Evolutionary conservation across 2,888 invertebrate genomes (phyloP), one percentile per base, ranked within the genome.

Genomic region (Leucophenga maculata): DNA sequence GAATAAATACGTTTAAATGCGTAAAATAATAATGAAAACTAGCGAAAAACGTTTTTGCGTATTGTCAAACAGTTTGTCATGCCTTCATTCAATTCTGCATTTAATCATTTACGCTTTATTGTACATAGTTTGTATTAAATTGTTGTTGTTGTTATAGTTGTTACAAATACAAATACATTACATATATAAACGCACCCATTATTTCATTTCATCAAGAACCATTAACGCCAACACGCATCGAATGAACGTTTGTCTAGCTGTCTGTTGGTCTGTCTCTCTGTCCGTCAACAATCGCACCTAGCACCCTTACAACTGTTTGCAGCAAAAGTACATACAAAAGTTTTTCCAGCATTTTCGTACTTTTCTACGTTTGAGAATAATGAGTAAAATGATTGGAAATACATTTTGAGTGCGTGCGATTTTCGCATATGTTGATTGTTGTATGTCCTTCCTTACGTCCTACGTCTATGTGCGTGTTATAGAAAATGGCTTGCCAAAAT

Each of bases 151-250:
- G 70, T 44, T 69, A 69, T 74, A 72, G 68, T 66, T 68, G 26
- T 79, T 77, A 82, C 82, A 85, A 83, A 82, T 78, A 82, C 78
- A 80, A 82, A 82, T 81, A 82, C 83, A 84, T 82, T 84, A 81
- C 80, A 84, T 84, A 83, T 84, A 81, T 85, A 81, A 84, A 85
- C 85, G 85, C 83, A 83, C 85, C 85, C 85, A 84, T 85, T 83
- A 85, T 82, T 82, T 84, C 82, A 83, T 83, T 84, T 84, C 84
- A 84, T 84, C 82, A 85, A 85, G 84, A 71, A 31, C 48, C 65
- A 64, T 50, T 66, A 72, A 18, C 68, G 59, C 44, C 69, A 72
- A 66, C 57, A 71, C 67, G 39, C 68, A 69, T 4, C 57, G 31
- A 26, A 57, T 14, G 31, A 18, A 3, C 18, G 18, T n/a, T 11